A percentile compares a stretch with the other conserved stretches of the same genome.
These are phyloP conservation scores for Chironomus riparius DNA, from an alignment of 2,888 invertebrate species.

Conservation along the genomic window DNA sequence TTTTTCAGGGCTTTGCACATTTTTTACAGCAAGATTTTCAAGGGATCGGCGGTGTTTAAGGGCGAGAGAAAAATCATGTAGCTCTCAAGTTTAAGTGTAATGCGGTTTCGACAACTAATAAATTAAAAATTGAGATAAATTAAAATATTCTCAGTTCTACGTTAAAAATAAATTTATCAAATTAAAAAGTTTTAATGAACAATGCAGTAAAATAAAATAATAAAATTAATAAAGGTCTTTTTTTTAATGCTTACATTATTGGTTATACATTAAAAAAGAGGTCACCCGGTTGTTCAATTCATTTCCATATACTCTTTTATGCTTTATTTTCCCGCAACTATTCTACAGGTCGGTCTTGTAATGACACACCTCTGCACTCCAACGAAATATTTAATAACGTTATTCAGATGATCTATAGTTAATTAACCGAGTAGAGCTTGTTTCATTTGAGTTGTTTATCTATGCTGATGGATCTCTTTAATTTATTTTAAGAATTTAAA, in stretches of 20 bases:
- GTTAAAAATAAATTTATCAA: background rate
- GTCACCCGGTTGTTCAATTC: slow-evolving; percentile 25
- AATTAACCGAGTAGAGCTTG: too few relatives aligned
- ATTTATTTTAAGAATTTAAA: too few relatives aligned
- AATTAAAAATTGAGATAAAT: background rate
- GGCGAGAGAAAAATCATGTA: background rate
- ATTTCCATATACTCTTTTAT: background rate
- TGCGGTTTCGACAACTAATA: background rate
- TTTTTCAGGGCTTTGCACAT: background rate
- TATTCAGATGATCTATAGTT: background rate
- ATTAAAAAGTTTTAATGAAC: background rate
- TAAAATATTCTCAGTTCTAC: background rate
- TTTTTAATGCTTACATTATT: slow-evolving; percentile 1
- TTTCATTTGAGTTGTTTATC: too few relatives aligned
- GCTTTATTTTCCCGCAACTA: background rate
- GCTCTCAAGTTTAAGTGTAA: background rate
- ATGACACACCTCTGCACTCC: slow-evolving; percentile 3
- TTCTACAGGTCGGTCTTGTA: background rate
- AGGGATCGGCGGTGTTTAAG: background rate
- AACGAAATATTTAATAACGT: background rate
- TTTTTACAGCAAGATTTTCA: background rate
- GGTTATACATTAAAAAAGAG: slow-evolving; percentile 24
- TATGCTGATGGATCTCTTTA: too few relatives aligned
- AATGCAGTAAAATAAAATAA: background rate
- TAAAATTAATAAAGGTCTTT: background rate